phyloP scores from a whole-genome alignment of 2,888 invertebrate genomes.

The Apeira syringaria region DNA sequence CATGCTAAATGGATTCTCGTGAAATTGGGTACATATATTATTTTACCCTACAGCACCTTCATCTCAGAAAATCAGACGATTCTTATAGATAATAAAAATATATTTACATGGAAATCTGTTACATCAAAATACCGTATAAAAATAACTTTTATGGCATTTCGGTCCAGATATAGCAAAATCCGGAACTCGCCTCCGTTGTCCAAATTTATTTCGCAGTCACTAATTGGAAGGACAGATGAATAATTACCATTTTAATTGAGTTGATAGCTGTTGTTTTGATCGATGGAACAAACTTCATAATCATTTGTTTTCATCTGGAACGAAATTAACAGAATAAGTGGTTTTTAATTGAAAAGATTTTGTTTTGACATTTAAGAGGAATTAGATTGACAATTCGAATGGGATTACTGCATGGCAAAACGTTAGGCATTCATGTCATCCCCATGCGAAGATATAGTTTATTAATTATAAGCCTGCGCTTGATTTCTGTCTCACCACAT shows the following conservation, averaged over 20 bases:
- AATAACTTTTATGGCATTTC: too few species aligned
- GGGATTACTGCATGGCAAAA: not conserved
- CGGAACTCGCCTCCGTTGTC: slow-evolving; percentile 8
- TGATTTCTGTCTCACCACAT: too few species aligned
- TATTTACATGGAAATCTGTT: too few species aligned
- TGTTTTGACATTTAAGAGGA: not conserved
- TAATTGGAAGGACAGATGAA: slow-evolving; percentile 61
- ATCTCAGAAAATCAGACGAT: too few species aligned
- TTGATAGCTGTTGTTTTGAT: slow-evolving; percentile 48
- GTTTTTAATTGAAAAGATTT: not conserved
- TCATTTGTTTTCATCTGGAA: slow-evolving; percentile 29
- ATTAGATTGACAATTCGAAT: not conserved
- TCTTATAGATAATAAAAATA: too few species aligned
- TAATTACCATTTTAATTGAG: slow-evolving; percentile 61
- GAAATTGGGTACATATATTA: too few species aligned
- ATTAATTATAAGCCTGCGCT: too few species aligned
- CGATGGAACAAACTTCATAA: slow-evolving; percentile 31
- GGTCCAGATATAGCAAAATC: not conserved
- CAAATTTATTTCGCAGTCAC: slow-evolving; percentile 49
- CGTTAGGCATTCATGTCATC: too few species aligned
- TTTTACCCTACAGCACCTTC: too few species aligned
- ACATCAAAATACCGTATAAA: too few species aligned
- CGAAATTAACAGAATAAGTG: slow-evolving; percentile 2
- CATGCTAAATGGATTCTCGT: too few species aligned
- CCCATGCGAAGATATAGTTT: too few species aligned